A percentile compares a stretch with the other conserved stretches of the same genome.
These are phyloP conservation scores for Machimus atricapillus DNA, from an alignment of 2,888 invertebrate genomes.

Conservation along the genomic window DNA sequence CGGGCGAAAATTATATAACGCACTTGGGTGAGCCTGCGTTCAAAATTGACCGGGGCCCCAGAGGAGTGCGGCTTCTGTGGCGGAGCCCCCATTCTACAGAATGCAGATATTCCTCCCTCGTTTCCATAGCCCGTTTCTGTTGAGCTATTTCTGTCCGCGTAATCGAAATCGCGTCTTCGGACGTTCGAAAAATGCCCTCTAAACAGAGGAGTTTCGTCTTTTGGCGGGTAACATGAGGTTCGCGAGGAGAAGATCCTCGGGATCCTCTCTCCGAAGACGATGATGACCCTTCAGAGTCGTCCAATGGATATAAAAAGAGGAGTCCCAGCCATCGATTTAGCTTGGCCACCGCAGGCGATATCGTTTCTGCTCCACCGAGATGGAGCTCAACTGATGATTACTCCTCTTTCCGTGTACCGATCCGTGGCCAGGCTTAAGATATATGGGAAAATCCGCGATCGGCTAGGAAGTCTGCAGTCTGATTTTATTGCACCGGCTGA, in stretches of 20 bases:
- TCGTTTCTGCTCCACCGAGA: constrained; percentile 16
- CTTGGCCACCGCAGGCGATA: constrained; percentile 40
- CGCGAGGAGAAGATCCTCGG: background rate
- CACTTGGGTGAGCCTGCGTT: constrained; percentile 29
- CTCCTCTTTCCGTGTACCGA: constrained; percentile 37
- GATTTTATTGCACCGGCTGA: constrained; percentile 32
- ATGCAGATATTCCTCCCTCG: constrained; percentile 4
- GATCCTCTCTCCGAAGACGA: constrained; percentile 2
- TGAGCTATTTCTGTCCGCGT: background rate
- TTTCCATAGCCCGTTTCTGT: background rate
- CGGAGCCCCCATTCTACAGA: background rate
- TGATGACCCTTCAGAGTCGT: constrained; percentile 15
- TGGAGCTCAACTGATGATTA: constrained; percentile 27
- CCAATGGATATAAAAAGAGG: background rate
- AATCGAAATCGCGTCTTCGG: constrained; percentile 1
- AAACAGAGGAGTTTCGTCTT: constrained; percentile 14
- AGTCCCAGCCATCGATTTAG: constrained; percentile 18
- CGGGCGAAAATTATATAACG: constrained; percentile 42
- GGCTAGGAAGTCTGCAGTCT: constrained; percentile 14
- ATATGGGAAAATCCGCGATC: constrained; percentile 36
- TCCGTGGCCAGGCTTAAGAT: background rate
- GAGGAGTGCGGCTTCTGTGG: background rate
- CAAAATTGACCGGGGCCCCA: background rate
- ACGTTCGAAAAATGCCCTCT: constrained; percentile 15
- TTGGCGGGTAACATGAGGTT: background rate